Evolutionary conservation across 2,797 vertebrate genomes (phyloP).

Genomic region (Meda fulgida): DNA sequence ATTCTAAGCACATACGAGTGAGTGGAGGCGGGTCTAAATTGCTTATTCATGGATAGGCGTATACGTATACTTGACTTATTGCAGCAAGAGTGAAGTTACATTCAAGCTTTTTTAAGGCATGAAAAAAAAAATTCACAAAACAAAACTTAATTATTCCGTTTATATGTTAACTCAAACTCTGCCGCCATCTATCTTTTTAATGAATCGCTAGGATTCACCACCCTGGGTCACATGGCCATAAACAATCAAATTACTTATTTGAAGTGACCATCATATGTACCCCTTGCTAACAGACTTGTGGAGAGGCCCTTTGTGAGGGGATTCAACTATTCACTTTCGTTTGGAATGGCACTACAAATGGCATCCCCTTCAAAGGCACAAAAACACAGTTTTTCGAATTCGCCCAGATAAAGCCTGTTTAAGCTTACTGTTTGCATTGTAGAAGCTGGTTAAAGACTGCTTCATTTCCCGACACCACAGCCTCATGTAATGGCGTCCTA

Average conservation of each 20-base stretch:
- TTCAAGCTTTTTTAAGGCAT: too few relatives aligned
- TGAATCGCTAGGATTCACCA: neutral
- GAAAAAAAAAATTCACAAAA: neutral
- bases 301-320: neutral
- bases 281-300: neutral
- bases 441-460: conserved; percentile 94
- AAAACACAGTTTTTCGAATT: neutral
- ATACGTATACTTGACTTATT: too few relatives aligned
- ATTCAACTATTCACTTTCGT: neutral
- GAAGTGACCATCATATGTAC: neutral
- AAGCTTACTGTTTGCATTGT: conserved; percentile 94
- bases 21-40: too few relatives aligned
- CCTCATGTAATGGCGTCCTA: conserved; percentile 93
- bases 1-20: too few relatives aligned
- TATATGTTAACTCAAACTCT: neutral
- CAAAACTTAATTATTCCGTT: neutral
- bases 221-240: neutral
- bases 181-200: neutral
- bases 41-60: too few relatives aligned
- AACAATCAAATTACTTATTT: neutral
- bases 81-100: too few relatives aligned
- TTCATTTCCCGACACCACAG: conserved; percentile 91
- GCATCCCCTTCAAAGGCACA: neutral
- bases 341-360: neutral
- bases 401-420: neutral